Conservation (phyloP, 2,797 vertebrate species). For the Rhinoraja longicauda region DNA sequence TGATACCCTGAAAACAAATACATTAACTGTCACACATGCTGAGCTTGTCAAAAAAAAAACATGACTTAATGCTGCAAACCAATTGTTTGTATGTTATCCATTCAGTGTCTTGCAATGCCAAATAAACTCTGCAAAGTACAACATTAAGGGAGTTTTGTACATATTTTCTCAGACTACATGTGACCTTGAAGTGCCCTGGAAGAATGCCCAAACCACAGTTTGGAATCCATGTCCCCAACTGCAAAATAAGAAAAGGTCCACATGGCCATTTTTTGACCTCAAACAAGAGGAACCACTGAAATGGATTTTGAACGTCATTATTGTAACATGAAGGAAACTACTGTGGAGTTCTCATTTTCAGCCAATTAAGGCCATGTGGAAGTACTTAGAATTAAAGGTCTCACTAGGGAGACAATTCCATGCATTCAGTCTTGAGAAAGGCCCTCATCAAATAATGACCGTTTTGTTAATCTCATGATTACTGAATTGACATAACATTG, state of each 20-base stretch:
- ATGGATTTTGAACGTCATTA: conserved; percentile 6
- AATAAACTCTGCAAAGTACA: conserved; percentile 20
- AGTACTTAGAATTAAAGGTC: background rate
- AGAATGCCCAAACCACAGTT: background rate
- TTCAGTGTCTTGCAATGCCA: background rate
- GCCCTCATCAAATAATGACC: background rate
- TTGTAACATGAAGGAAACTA: conserved; percentile 6
- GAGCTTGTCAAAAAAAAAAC: background rate
- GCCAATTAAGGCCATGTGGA: conserved; percentile 16
- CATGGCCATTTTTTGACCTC: conserved; percentile 4
- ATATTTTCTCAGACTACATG: conserved; percentile 37
- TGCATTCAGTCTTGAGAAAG: conserved; percentile 20
- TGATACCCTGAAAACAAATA: background rate
- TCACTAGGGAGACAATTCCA: conserved; percentile 12
- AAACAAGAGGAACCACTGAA: conserved; percentile 5
- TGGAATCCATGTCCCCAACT: conserved; percentile 19
- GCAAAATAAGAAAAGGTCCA: conserved; percentile 28
- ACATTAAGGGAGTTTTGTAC: conserved; percentile 19
- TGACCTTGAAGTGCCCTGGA: conserved; percentile 29
- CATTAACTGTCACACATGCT: background rate
- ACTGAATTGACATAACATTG: background rate
- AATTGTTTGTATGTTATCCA: background rate
- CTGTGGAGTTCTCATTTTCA: conserved; percentile 27
- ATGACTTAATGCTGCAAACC: background rate
- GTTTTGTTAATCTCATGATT: conserved; percentile 4